Evolutionary conservation across 2,113 vertebrate genomes (phyloP).

Genomic region (Elachura formosa): DNA sequence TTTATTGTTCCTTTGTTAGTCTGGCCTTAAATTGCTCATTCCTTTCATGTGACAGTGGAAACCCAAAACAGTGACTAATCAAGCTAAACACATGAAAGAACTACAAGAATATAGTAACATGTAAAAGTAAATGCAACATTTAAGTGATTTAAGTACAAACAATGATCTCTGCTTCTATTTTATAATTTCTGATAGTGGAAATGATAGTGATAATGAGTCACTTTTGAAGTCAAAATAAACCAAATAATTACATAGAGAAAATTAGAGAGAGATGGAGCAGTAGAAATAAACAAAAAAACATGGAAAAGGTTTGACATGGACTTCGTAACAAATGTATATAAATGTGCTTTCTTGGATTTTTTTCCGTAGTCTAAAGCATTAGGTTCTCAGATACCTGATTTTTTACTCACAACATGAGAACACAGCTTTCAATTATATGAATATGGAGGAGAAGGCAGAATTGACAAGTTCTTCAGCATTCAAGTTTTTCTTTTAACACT

Average conservation of each 20-base stretch:
- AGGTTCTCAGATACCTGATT: background rate
- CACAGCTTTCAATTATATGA: background rate
- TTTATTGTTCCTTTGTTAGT: constrained; percentile 25
- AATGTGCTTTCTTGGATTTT: background rate
- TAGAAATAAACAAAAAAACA: background rate
- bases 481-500: background rate
- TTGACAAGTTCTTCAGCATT: background rate
- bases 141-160: background rate
- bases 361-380: background rate
- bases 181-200: background rate
- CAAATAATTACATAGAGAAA: background rate
- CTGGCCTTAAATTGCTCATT: background rate
- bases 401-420: background rate
- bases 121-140: background rate
- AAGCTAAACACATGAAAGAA: background rate
- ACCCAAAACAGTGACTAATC: background rate
- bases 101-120: background rate
- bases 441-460: background rate
- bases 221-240: background rate
- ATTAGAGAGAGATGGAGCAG: background rate
- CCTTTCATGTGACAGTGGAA: constrained; percentile 21
- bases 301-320: background rate
- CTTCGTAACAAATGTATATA: background rate
- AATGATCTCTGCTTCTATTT: background rate
- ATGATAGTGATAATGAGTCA: background rate